Conservation (phyloP, 2,113 vertebrate genomes). For the Onychostruthus taczanowskii region DNA sequence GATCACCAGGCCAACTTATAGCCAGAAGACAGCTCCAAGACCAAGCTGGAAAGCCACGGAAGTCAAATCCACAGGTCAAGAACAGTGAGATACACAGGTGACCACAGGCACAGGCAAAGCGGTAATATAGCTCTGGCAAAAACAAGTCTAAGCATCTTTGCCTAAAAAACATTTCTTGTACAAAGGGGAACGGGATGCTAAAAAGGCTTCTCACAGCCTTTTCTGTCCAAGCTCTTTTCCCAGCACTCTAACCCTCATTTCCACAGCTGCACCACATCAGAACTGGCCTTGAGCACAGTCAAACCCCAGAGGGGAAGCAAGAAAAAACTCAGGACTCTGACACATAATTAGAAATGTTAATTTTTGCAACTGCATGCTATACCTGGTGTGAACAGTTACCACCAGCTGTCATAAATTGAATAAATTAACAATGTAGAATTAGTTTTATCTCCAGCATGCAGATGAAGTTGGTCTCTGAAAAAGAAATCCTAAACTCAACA, state of each 20-base stretch:
- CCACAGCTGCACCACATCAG: background rate
- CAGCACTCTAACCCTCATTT: background rate
- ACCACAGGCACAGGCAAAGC: background rate
- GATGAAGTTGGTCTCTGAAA: background rate
- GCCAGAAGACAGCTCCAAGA: background rate
- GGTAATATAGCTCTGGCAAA: background rate
- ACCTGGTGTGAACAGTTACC: background rate
- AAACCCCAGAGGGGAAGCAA: background rate
- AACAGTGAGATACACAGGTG: background rate
- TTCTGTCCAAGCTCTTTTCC: background rate
- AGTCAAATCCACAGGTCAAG: background rate
- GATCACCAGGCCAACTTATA: background rate
- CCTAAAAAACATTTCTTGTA: background rate
- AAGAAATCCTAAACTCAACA: constrained; percentile 10
- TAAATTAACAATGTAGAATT: constrained; percentile 34
- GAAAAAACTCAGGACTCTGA: background rate
- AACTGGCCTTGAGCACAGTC: background rate
- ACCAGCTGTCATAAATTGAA: background rate
- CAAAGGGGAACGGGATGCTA: background rate
- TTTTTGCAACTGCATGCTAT: background rate
- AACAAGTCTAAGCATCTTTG: background rate
- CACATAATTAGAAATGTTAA: background rate
- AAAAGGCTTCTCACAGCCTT: background rate
- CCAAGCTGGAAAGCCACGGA: background rate
- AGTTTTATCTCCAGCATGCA: constrained; percentile 39